Base-by-base conservation (phyloP, 1,140 invertebrate genomes). In the Fopius arisanus region DNA sequence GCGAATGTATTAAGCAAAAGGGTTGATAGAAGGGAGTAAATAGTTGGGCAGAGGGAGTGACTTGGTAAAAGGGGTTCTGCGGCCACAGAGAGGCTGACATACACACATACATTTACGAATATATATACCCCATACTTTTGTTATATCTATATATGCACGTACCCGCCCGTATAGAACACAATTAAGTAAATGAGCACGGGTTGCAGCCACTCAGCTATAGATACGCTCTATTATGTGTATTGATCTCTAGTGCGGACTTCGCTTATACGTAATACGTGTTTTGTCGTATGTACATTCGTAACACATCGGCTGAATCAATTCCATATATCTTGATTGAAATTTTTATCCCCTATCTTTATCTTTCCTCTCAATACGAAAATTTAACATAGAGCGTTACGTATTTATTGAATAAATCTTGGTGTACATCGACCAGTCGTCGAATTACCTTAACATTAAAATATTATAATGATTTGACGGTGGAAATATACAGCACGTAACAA, bases 101-200 rank as follows among this genome's bases (percentile, higher is more conserved):
- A 68, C 68, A 77, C 73, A 66, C 54, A 59, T 59, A 59, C 23
- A 59, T 59, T 59, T 59, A n/a, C 26, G 54, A 59, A 23, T 59
- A 59, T 23, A n/a, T n/a, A n/a, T n/a, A n/a, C n/a, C 71, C 37
- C 63, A 26, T 51, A 59, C 71, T 48, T 48, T 67, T 73, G 23
- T 59, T 59, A 59, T 59, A 59, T 59, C 54, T 59, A 28, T 59
- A 59, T 28, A 59, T 31, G 29, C 41, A 31, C 79, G 74, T 75
- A 73, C 79, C 76, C 77, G 75, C 76, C 77, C 74, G 82, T 85
- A 85, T 85, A 85, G 83, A 88, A 88, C 83, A 88, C 87, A 88
- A 87, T 88, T 87, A 87, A 87, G 86, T 88, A 87, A 88, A 87
- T 87, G 86, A 86, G 87, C 83, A 83, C 82, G 85, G 85, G 83